These are phyloP conservation scores for Myotis findleyi DNA, from an alignment of 2,797 vertebrate species.

Conservation along the genomic window DNA sequence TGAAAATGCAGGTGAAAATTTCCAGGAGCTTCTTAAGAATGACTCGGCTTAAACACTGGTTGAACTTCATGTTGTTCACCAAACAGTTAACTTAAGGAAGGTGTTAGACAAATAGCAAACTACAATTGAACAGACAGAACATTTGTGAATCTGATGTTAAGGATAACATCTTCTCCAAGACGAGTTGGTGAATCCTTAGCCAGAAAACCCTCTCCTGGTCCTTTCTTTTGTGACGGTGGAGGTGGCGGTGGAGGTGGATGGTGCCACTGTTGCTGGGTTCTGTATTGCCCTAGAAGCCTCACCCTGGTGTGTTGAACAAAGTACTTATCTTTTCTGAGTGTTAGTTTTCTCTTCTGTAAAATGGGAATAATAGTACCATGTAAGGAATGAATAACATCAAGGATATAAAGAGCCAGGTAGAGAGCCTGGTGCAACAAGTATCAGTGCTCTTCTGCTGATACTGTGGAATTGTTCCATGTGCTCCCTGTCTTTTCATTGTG, in stretches of 20 bases:
- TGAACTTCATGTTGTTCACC: neutral
- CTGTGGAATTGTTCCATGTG: neutral
- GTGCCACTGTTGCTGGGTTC: neutral
- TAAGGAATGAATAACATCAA: neutral
- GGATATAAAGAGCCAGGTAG: neutral
- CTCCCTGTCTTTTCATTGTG: neutral
- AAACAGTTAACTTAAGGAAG: constrained; percentile 12
- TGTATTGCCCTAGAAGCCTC: neutral
- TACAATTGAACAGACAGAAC: neutral
- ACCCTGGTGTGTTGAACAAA: neutral
- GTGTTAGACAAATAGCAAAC: neutral
- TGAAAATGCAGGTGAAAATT: neutral
- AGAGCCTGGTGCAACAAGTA: neutral
- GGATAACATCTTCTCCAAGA: neutral
- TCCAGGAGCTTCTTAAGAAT: neutral
- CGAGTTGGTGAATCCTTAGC: neutral
- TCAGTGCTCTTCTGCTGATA: neutral
- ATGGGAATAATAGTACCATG: neutral
- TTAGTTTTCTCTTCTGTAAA: neutral
- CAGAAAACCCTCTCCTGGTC: neutral
- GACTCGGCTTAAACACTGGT: constrained; percentile 3
- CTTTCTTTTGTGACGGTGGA: neutral
- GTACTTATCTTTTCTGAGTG: neutral
- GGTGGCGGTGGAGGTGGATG: neutral
- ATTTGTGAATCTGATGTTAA: neutral